phyloP scores from a whole-genome alignment of 2,888 invertebrate genomes.

The Drosophila nigricruria region DNA sequence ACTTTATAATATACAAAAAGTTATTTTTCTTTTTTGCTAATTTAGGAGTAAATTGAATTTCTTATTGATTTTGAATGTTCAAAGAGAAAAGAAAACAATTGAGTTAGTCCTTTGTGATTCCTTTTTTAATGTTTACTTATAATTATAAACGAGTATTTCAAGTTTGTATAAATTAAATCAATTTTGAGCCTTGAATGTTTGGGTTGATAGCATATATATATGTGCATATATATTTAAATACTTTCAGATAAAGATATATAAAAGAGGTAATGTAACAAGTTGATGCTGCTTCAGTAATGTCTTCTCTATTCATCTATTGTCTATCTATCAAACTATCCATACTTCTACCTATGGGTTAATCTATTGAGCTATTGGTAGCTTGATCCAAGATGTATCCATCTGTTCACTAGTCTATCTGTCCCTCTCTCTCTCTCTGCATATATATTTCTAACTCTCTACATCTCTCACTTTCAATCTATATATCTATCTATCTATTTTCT shows the following conservation, averaged over 20 bases:
- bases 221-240: too few relatives aligned
- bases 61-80: not conserved
- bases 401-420: too few relatives aligned
- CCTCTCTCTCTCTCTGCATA: not conserved
- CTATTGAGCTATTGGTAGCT: too few relatives aligned
- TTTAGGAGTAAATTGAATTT: not conserved
- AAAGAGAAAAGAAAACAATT: not conserved
- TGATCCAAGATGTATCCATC: too few relatives aligned
- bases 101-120: not conserved
- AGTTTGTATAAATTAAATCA: too few relatives aligned
- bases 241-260: too few relatives aligned
- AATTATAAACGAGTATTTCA: not conserved
- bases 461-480: not conserved
- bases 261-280: too few relatives aligned
- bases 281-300: too few relatives aligned
- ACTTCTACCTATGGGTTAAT: too few relatives aligned
- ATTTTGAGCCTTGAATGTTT: not conserved
- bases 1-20: not conserved
- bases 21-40: not conserved
- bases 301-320: too few relatives aligned
- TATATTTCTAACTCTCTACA: not conserved
- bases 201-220: too few relatives aligned
- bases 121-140: not conserved
- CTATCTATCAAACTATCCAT: too few relatives aligned
- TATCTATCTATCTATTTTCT: not conserved